Percentiles rank a stretch among this genome's conserved stretches.
Evolutionary conservation across 2,797 vertebrate species (phyloP).

Genomic region (Helarctos malayanus): DNA sequence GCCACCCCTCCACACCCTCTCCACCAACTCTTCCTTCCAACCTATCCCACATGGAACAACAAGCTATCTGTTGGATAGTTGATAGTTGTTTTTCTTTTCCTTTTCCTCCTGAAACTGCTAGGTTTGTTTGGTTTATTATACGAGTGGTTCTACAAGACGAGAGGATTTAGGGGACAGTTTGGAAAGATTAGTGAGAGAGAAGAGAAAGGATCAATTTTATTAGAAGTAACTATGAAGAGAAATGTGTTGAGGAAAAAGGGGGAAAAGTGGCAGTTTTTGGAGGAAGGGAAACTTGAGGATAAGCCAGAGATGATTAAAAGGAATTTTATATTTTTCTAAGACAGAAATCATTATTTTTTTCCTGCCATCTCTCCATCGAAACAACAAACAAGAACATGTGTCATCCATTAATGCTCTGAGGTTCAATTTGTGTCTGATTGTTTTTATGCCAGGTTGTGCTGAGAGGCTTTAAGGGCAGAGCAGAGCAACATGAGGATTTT

Average conservation of each 20-base stretch:
- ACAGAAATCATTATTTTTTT: neutral
- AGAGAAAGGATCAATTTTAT: neutral
- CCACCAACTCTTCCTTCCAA: neutral
- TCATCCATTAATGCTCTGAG: neutral
- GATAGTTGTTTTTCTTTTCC: neutral
- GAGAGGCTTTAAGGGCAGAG: neutral
- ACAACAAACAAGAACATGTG: neutral
- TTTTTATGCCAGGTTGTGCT: neutral
- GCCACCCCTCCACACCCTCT: neutral
- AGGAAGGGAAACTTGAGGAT: neutral
- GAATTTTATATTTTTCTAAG: neutral
- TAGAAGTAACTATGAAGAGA: neutral
- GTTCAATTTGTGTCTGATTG: neutral
- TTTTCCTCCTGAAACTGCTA: neutral
- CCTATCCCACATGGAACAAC: neutral
- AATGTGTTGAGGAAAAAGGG: neutral
- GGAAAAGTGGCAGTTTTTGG: neutral
- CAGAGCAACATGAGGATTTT: neutral
- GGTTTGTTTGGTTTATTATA: slow-evolving; percentile 22
- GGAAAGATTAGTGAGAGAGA: neutral
- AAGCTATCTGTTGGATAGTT: neutral
- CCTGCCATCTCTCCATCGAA: neutral
- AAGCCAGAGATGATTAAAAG: neutral
- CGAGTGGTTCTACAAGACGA: slow-evolving; percentile 4
- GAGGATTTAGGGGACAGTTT: neutral